phyloP scores from a whole-genome alignment of 2,888 invertebrate genomes.

The Andrena praecox region DNA sequence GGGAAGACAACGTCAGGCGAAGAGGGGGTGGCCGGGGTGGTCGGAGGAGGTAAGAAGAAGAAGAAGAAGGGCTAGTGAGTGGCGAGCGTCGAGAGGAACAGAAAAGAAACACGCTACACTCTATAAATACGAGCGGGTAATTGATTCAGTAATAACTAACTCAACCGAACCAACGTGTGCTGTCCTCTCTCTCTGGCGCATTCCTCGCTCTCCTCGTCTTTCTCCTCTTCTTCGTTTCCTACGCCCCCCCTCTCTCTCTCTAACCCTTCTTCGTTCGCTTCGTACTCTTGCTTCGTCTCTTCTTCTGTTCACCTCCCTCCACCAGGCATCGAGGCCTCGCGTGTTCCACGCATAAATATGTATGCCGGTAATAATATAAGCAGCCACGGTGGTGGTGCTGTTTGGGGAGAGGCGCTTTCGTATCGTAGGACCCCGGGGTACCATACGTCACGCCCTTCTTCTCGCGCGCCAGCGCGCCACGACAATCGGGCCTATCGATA shows the following conservation, averaged over 20 bases:
- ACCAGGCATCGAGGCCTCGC: constrained; percentile 46
- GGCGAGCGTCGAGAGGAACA: constrained; percentile 68
- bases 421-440: constrained; percentile 71
- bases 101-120: constrained; percentile 80
- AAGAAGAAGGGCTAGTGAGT: constrained; percentile 42
- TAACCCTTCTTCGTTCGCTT: neutral
- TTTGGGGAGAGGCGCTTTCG: constrained; percentile 73
- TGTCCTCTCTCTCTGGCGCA: constrained; percentile 49
- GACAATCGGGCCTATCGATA: constrained; percentile 33
- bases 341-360: constrained; percentile 78
- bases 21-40: neutral
- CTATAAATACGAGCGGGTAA: constrained; percentile 83
- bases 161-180: constrained; percentile 71
- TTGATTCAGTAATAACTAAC: constrained; percentile 85
- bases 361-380: constrained; percentile 80
- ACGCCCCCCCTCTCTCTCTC: neutral
- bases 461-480: constrained; percentile 53
- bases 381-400: constrained; percentile 69
- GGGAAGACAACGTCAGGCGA: constrained; percentile 36
- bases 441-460: constrained; percentile 72
- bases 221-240: constrained; percentile 49
- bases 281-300: constrained; percentile 52
- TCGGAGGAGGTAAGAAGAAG: constrained; percentile 36
- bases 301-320: constrained; percentile 50
- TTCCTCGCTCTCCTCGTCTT: constrained; percentile 50